These are phyloP conservation scores for Catalaphyllia jardinei DNA, from an alignment of 64 coral and sea anemone genomes.

Conservation along the genomic window DNA sequence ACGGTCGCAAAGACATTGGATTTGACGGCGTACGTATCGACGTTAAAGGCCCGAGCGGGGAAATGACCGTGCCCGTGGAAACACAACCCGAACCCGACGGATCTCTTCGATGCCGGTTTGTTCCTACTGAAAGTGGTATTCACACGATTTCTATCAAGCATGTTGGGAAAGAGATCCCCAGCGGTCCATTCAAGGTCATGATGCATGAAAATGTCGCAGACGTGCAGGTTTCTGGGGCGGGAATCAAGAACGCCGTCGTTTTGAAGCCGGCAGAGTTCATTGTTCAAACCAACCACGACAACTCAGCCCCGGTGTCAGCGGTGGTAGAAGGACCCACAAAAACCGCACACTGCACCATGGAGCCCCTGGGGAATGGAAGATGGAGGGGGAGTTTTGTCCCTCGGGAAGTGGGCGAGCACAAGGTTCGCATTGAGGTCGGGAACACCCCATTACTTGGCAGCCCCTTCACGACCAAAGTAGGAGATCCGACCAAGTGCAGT, in stretches of 20 bases:
- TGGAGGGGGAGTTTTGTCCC: slow-evolving; percentile 78
- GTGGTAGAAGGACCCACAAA: slow-evolving; percentile 64
- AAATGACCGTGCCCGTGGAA: slow-evolving; percentile 24
- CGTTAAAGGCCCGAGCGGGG: slow-evolving; percentile 48
- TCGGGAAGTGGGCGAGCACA: slow-evolving; percentile 85
- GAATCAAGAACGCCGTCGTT: slow-evolving; percentile 72
- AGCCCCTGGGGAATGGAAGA: slow-evolving; percentile 57
- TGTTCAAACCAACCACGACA: slow-evolving; percentile 55
- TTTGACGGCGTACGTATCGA: slow-evolving; percentile 74
- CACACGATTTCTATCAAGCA: slow-evolving; percentile 75
- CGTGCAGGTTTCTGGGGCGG: slow-evolving; percentile 66
- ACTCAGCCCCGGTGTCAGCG: slow-evolving; percentile 63
- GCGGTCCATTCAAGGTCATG: slow-evolving; percentile 70
- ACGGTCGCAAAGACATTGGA: slow-evolving; percentile 72
- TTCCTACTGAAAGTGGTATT: slow-evolving; percentile 43
- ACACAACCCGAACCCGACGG: slow-evolving; percentile 39
- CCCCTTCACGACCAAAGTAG: slow-evolving; percentile 86
- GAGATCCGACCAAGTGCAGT: slow-evolving; percentile 73
- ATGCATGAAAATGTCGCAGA: slow-evolving; percentile 75
- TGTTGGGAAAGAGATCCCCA: slow-evolving; percentile 70
- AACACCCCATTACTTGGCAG: slow-evolving; percentile 70
- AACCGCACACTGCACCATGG: slow-evolving; percentile 16
- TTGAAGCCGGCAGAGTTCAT: slow-evolving; percentile 80
- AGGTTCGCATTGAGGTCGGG: slow-evolving; percentile 77
- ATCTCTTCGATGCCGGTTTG: slow-evolving; percentile 62